Base-by-base conservation (phyloP, 2,113 vertebrate genomes). In the Oreochromis tanganicae region DNA sequence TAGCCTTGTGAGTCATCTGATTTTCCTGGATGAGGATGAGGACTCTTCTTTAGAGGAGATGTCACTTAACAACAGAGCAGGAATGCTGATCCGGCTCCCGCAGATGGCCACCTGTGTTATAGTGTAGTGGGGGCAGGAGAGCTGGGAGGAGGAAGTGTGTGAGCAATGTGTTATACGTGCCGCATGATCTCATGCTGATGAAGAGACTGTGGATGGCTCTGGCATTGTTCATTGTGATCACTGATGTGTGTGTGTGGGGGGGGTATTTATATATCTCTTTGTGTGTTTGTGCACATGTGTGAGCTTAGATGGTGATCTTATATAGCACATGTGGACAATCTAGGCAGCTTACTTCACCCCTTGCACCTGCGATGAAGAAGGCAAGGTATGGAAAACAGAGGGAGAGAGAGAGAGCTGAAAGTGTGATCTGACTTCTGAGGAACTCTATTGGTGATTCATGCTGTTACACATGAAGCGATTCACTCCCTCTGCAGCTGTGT, bases 401-500 rank as follows among this genome's bases (percentile, higher is more conserved):
- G 19, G 48, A 59, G 57, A 55, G 79, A 59, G 79, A 86, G 84
- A 63, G 55, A 66, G 85, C 82, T 57, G 85, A 88, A 92, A 88
- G 94, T 92, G 91, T 94, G 93, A 94, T 92, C 87, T 93, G 92
- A 93, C 93, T 94, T 95, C 91, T 94, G 92, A 95, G 87, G 87
- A 94, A 93, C 92, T 93, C 91, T 86, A 19, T 80, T 88, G 87
- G 93, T 96, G 95, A 96, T 94, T 96, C 95, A 96, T 95, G 85
- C 90, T 85, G 85, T 93, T 95, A 87, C 95, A 95, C 95, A 95
- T 89, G 87, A 61, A 92, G 87, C 81, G n/a, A 81, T 88, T 91
- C 92, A 91, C 91, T 93, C 93, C 93, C 93, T 91, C 61, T 87
- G 83, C 95, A 96, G 96, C 95, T 96, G 96, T 95, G 93, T 66